phyloP scores from a whole-genome alignment of 2,113 vertebrate genomes.

The Lipotes vexillifer region DNA sequence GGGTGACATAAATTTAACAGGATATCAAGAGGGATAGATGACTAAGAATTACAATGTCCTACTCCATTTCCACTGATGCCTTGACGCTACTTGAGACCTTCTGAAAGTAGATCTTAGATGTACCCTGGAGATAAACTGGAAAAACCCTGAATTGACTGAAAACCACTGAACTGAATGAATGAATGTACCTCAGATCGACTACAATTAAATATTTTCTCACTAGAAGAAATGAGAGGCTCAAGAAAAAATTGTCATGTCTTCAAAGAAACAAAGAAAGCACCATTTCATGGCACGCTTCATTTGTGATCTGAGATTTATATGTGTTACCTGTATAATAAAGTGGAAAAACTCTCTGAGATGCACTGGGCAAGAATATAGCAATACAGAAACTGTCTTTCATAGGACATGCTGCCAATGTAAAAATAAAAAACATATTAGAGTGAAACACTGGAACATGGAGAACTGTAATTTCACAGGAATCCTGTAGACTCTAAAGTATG shows the following conservation, averaged over 20 bases:
- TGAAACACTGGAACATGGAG: constrained; percentile 31
- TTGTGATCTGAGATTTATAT: constrained; percentile 1
- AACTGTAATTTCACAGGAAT: constrained; percentile 49
- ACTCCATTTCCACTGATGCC: neutral
- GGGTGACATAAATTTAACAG: neutral
- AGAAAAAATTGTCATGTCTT: neutral
- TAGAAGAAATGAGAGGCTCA: neutral
- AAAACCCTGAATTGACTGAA: neutral
- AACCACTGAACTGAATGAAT: neutral
- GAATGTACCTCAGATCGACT: neutral
- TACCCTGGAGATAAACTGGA: neutral
- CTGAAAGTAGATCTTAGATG: neutral
- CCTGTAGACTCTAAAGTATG: constrained; percentile 47
- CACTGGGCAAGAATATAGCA: neutral
- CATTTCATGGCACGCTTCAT: neutral
- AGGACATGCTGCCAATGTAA: constrained; percentile 5
- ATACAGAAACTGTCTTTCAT: neutral
- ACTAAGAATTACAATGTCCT: neutral
- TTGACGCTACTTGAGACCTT: neutral
- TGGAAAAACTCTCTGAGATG: neutral
- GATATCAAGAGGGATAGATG: neutral
- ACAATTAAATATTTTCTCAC: neutral
- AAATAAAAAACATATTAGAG: constrained; percentile 38
- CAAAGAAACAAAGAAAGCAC: neutral
- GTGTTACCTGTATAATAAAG: neutral